Conservation (phyloP, 1,140 invertebrate species). For the Trichoplusia ni region DNA sequence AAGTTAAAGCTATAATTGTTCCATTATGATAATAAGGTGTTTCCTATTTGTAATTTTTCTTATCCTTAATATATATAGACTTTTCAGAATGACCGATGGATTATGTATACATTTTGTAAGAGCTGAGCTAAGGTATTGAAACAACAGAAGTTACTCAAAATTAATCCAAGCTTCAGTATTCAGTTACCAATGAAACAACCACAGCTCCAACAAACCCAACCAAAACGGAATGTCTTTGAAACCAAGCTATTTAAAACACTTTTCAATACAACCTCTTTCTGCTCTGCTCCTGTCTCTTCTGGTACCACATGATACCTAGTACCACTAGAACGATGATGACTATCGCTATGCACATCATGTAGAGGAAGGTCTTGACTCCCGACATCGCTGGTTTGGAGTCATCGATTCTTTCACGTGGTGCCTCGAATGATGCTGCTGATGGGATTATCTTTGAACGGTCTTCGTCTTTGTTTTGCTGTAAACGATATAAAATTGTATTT, state of each 20-base stretch:
- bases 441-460: constrained; percentile 90
- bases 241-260: neutral
- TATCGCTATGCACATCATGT: constrained; percentile 90
- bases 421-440: constrained; percentile 90
- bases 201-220: no score
- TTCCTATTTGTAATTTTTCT: no score
- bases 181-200: no score
- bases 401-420: constrained; percentile 93
- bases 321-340: constrained; percentile 90
- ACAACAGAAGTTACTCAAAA: no score
- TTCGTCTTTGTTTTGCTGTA: constrained; percentile 85
- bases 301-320: constrained; percentile 94
- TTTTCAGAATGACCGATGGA: no score
- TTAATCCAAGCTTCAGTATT: no score
- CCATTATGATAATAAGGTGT: no score
- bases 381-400: constrained; percentile 92
- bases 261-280: constrained; percentile 94
- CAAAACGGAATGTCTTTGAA: constrained; percentile 22
- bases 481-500: constrained; percentile 37
- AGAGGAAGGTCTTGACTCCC: constrained; percentile 93
- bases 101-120: no score
- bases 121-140: no score
- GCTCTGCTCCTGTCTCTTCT: constrained; percentile 93
- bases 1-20: no score
- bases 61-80: no score